These are phyloP conservation scores for Sylvietta virens DNA, from an alignment of 2,113 vertebrate genomes.

Conservation along the genomic window DNA sequence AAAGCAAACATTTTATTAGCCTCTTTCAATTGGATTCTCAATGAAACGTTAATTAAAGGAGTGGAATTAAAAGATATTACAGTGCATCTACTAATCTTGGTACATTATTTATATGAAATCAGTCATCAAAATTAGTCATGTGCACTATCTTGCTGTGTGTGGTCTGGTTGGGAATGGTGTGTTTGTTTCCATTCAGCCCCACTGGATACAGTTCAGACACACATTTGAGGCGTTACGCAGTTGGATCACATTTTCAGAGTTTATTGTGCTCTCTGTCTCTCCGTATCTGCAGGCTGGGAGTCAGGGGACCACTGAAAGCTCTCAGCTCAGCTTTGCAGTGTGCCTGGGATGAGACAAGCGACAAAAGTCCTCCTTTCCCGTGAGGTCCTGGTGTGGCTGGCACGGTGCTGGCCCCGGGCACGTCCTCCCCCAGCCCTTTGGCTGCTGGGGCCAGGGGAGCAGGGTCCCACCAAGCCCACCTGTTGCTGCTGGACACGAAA, in stretches of 20 bases:
- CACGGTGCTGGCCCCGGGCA: not conserved
- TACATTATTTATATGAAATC: constrained; percentile 55
- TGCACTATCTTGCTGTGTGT: constrained; percentile 65
- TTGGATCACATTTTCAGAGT: constrained; percentile 58
- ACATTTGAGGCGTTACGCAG: not conserved
- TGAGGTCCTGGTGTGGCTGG: not conserved
- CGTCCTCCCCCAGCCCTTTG: not conserved
- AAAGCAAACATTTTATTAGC: constrained; percentile 2
- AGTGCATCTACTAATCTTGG: constrained; percentile 2
- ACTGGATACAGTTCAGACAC: constrained; percentile 13
- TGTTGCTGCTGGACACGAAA: too few species aligned
- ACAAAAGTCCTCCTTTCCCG: constrained; percentile 4
- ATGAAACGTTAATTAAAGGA: constrained; percentile 44
- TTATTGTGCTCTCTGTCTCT: constrained; percentile 38
- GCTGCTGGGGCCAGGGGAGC: not conserved
- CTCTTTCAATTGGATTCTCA: not conserved
- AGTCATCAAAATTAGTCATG: constrained; percentile 66
- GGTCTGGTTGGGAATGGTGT: constrained; percentile 41
- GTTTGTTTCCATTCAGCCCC: constrained; percentile 39
- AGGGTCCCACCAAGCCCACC: not conserved
- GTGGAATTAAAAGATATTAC: not conserved
- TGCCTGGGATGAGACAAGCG: constrained; percentile 21
- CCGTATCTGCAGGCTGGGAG: constrained; percentile 49
- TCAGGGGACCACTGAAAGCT: constrained; percentile 38
- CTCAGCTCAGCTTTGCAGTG: not conserved